phyloP scores from a whole-genome alignment of 2,113 vertebrate species.

The Atractosteus spatula region DNA sequence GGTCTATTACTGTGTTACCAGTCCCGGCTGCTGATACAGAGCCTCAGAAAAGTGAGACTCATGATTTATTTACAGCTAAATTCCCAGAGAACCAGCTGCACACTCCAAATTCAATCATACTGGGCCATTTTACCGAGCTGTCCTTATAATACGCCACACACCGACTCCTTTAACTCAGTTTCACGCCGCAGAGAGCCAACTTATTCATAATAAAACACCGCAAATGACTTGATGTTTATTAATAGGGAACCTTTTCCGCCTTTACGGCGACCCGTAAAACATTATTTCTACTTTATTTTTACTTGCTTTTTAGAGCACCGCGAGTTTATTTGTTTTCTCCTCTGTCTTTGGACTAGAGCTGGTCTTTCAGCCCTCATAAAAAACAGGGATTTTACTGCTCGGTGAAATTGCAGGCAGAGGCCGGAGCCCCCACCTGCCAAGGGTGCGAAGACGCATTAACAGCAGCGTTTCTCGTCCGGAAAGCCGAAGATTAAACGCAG shows the following conservation, averaged over 20 bases:
- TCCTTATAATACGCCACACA: conserved; percentile 63
- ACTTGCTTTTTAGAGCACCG: conserved; percentile 9
- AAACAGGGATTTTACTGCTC: conserved; percentile 19
- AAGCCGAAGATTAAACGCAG: no score
- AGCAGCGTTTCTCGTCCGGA: background rate
- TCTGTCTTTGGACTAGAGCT: background rate
- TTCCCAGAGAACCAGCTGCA: conserved; percentile 38
- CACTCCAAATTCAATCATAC: conserved; percentile 60
- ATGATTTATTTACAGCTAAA: conserved; percentile 72
- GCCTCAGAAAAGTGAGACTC: conserved; percentile 48
- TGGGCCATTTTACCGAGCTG: conserved; percentile 61
- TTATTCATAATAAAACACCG: conserved; percentile 79
- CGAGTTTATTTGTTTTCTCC: background rate
- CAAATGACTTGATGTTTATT: conserved; percentile 83
- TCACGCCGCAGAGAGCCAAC: conserved; percentile 61
- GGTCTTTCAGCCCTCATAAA: conserved; percentile 13
- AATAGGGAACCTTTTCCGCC: conserved; percentile 68
- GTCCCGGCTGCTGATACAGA: conserved; percentile 38
- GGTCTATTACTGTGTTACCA: conserved; percentile 22
- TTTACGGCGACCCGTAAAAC: conserved; percentile 64
- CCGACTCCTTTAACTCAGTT: conserved; percentile 63
- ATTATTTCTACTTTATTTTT: conserved; percentile 49
- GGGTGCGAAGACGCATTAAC: background rate
- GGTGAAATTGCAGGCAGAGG: conserved; percentile 15
- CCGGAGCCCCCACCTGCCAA: background rate